A percentile compares a stretch with the other conserved stretches of the same genome.
These are phyloP conservation scores for Chrysodeixis includens DNA, from an alignment of 2,888 invertebrate genomes.

Conservation along the genomic window DNA sequence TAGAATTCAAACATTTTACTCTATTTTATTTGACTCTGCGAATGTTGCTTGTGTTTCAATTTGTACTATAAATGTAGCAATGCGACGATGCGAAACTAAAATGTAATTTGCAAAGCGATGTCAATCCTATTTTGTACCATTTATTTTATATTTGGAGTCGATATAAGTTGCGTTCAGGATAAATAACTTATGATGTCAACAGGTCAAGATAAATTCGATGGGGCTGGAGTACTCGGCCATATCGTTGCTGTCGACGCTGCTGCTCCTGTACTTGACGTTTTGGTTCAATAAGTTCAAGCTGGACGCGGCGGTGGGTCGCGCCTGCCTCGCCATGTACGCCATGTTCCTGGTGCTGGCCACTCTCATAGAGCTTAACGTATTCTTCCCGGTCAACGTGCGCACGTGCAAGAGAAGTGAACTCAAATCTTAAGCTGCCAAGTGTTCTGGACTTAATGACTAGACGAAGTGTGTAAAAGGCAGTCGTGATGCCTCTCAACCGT, in stretches of 20 bases:
- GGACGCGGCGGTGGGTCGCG: constrained; percentile 95
- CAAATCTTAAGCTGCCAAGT: constrained; percentile 71
- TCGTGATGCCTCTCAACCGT: constrained; percentile 63
- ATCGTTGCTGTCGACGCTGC: constrained; percentile 95
- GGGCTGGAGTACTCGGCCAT: constrained; percentile 97
- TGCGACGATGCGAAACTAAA: constrained; percentile 50
- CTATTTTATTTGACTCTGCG: constrained; percentile 44
- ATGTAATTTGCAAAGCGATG: constrained; percentile 51
- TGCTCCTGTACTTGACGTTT: constrained; percentile 95
- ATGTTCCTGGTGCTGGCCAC: constrained; percentile 96
- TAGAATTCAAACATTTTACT: constrained; percentile 65
- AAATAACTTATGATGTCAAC: constrained; percentile 56
- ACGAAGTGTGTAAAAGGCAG: constrained; percentile 62
- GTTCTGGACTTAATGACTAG: constrained; percentile 62
- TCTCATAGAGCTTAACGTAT: constrained; percentile 97
- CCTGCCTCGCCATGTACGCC: constrained; percentile 96
- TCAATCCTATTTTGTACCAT: background rate
- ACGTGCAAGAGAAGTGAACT: constrained; percentile 92
- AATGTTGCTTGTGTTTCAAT: constrained; percentile 34
- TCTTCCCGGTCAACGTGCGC: constrained; percentile 96
- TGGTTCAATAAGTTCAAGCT: constrained; percentile 96
- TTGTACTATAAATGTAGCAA: constrained; percentile 29
- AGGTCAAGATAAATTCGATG: constrained; percentile 96
- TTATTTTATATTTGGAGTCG: background rate
- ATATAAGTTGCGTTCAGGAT: constrained; percentile 22